Base-by-base conservation (phyloP, 2,888 invertebrate genomes). In the Mamestra brassicae region DNA sequence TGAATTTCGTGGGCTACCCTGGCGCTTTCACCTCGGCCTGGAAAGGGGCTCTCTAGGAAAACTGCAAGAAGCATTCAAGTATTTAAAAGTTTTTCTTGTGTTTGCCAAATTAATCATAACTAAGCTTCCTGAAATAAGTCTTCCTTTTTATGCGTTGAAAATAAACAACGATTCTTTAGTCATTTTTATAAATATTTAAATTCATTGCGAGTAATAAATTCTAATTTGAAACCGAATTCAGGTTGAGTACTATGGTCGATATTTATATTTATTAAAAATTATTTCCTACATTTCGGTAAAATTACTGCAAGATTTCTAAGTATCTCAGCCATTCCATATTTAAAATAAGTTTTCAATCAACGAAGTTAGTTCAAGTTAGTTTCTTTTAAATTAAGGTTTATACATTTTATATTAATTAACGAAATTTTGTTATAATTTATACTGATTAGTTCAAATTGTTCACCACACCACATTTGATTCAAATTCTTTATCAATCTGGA, bases 401-500 rank as follows among this genome's bases (percentile, higher is more conserved):
- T 86, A 80, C 17, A 60, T 67, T 64, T 78, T 47, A 26, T 70
- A 67, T 50, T 26, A 26, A 64, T 58, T 57, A 69, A 66, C 36
- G 15, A 5, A 70, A 36, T 70, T 84, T 73, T 52, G 34, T 82
- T 74, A 55, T 61, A 68, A 75, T 71, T 73, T 71, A 74, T 70
- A 71, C 71, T 70, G 72, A 72, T 76, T 86, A 85, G 85, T 87
- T 87, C 81, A 84, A 85, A 87, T 52, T 81, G 47, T 65, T 85
- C 73, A 73, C 64, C 76, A 76, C 26, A 36, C 78, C 73, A 78
- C 75, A 63, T 80, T 78, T 78, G 34, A 64, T 65, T 61, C 4
- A 8, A 3, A 45, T 15, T 57, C 3, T 57, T 15, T 11, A 47
- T 11, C 5, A 42, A 54, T 45, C 6, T 36, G 3, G 10, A 45